Evolutionary conservation across 2,797 vertebrate species (phyloP), one percentile per base, ranked within the genome.

Genomic region (Microchirus variegatus): DNA sequence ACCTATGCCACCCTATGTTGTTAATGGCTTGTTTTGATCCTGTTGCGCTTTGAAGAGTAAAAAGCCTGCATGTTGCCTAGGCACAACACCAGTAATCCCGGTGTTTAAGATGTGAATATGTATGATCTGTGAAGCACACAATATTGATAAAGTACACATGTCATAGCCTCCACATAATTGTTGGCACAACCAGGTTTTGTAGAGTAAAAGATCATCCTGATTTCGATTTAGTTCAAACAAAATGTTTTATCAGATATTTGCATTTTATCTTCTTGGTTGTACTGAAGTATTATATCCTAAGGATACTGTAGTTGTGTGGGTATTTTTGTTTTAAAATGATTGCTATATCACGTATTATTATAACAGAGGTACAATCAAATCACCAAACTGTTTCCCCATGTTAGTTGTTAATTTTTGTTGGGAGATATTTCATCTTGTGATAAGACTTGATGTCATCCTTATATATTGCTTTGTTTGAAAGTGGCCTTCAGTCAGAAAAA

Each of bases 401-500:
- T 70, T 13, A 54, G 54, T 70, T 13, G 53, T 75, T 45, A 37
- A 37, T 42, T 83, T 84, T 60, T 60, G 70, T 86, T 86, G 35
- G 38, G 75, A 70, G 48, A 59, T 59, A 61, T 73, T 64, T 78
- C 63, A 82, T 85, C 52, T 75, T 3, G 47, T 76, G 67, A 80
- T 79, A 75, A 84, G 53, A 83, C 68, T 85, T 85, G 79, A 87
- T 88, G 80, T 87, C 81, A 87, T 77, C 84, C 60, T 87, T 38
- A 48, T 63, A 65, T 78, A 79, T 76, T 81, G 84, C 82, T 89
- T 87, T 88, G 80, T 84, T 88, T 90, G 74, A 85, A 88, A 89
- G 90, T 90, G 89, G 87, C 90, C 90, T 91, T 90, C 77, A 82
- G 81, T 89, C 44, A 3, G 65, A 64, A 83, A 82, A 63, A 84